Evolutionary conservation across 1,140 invertebrate species (phyloP).

Genomic region (Macrocentrus cingulum): DNA sequence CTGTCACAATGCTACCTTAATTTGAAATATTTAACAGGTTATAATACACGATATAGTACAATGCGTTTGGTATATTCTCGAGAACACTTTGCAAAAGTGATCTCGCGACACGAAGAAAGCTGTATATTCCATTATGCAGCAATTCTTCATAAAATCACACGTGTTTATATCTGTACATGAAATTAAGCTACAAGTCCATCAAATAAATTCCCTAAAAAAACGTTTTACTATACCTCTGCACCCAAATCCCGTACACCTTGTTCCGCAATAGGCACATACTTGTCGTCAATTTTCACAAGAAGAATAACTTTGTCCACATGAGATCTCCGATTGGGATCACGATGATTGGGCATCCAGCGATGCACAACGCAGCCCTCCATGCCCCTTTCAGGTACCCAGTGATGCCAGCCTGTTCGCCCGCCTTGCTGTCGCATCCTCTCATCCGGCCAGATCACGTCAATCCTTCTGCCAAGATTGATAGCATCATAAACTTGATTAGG

Average conservation of each 20-base stretch:
- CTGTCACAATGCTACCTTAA: not conserved
- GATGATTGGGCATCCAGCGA: slow-evolving; percentile 87
- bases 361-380: slow-evolving; percentile 92
- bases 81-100: slow-evolving; percentile 11
- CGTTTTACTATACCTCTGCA: slow-evolving; percentile 63
- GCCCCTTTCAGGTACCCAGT: slow-evolving; percentile 84
- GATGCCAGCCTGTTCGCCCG: slow-evolving; percentile 82
- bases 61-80: slow-evolving; percentile 33
- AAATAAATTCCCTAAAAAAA: slow-evolving; percentile 5
- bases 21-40: slow-evolving; percentile 18
- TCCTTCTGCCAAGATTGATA: slow-evolving; percentile 83
- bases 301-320: slow-evolving; percentile 89
- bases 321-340: slow-evolving; percentile 79
- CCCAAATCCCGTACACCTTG: slow-evolving; percentile 79
- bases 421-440: slow-evolving; percentile 83
- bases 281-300: slow-evolving; percentile 89
- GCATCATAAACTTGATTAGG: slow-evolving; percentile 83
- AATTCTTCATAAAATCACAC: not conserved
- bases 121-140: not conserved
- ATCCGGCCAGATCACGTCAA: slow-evolving; percentile 90
- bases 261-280: slow-evolving; percentile 90
- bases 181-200: not conserved
- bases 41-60: slow-evolving; percentile 43
- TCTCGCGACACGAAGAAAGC: not conserved
- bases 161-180: slow-evolving; percentile 13